A percentile compares a stretch with the other conserved stretches of the same genome.
Evolutionary conservation across 2,113 vertebrate genomes (phyloP).

Genomic region (Sprattus sprattus): DNA sequence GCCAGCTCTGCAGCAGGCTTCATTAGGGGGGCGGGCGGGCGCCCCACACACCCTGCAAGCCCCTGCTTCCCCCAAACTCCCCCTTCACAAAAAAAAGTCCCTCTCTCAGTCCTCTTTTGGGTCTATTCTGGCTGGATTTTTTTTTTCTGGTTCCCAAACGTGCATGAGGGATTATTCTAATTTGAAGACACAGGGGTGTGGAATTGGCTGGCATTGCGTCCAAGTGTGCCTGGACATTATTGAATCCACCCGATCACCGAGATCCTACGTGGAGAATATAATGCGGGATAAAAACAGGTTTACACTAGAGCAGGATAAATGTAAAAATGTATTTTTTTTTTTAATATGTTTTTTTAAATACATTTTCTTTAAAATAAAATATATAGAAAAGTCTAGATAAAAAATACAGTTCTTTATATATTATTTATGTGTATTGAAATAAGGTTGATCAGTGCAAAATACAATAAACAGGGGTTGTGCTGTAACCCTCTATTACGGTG

Average conservation of each 20-base stretch:
- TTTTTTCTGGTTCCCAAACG: neutral
- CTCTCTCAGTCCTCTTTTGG: neutral
- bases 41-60: neutral
- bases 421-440: neutral
- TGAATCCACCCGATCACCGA: neutral
- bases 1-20: neutral
- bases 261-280: no score
- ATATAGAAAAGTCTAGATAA: neutral
- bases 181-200: neutral
- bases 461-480: neutral
- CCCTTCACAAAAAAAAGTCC: conserved; percentile 13
- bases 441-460: neutral
- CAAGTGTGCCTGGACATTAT: neutral
- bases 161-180: conserved; percentile 3
- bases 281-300: no score
- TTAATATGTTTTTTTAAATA: neutral
- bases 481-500: no score
- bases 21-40: neutral
- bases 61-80: neutral
- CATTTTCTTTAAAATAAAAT: neutral
- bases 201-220: neutral
- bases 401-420: neutral
- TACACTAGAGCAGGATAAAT: no score
- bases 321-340: neutral
- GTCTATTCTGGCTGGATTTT: neutral